Evolutionary conservation across 1,140 invertebrate genomes (phyloP).

Genomic region (roundworm (Caenorhabditis elegans)): WBcel235 BX284606.5:8363501-8364000

Average conservation of each 20-base stretch:
- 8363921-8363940: constrained; percentile 28
- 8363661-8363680: not conserved
- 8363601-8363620: not conserved
- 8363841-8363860: not conserved
- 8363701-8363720: not conserved
- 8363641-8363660: not conserved
- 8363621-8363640: constrained; percentile 1
- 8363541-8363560: not conserved
- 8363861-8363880: no score
- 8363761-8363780: not conserved
- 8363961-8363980: constrained; percentile 12
- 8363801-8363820: constrained; percentile 27
- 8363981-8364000: constrained; percentile 25
- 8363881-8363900: not conserved
- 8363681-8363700: not conserved
- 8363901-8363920: constrained; percentile 2
- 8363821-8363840: not conserved
- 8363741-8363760: not conserved
- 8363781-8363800: not conserved
- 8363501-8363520: not conserved
- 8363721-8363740: not conserved
- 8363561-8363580: not conserved
- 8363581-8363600: not conserved
- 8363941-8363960: not conserved
- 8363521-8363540: not conserved